A percentile compares a stretch with the other conserved stretches of the same genome.
These are phyloP conservation scores for Betta splendens DNA, from an alignment of 2,797 vertebrate genomes.

Conservation along the genomic window DNA sequence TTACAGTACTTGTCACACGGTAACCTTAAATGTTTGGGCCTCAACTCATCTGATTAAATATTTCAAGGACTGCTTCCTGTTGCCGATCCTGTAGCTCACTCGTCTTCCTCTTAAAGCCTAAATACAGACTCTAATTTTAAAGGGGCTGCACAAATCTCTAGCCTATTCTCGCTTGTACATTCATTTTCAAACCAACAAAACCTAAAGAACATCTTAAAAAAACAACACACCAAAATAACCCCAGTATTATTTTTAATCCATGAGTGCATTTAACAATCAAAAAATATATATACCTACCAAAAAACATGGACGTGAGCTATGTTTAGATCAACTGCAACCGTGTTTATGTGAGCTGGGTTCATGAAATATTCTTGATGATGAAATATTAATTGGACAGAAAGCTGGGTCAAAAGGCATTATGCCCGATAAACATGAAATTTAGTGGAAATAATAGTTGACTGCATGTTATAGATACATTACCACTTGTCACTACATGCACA, in stretches of 20 bases:
- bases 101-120: no score
- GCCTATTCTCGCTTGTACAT: no score
- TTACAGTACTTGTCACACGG: conserved; percentile 19
- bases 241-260: conserved; percentile 65
- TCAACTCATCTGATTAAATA: no score
- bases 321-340: conserved; percentile 66
- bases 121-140: conserved; percentile 48
- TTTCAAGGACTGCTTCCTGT: no score
- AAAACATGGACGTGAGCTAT: conserved; percentile 65
- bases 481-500: conserved; percentile 70
- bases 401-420: conserved; percentile 72
- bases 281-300: conserved; percentile 56
- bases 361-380: conserved; percentile 78
- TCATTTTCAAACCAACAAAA: conserved; percentile 15
- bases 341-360: conserved; percentile 70
- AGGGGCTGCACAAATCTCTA: no score
- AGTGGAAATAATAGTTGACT: conserved; percentile 71
- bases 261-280: conserved; percentile 70
- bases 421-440: conserved; percentile 75
- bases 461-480: conserved; percentile 73
- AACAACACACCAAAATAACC: conserved; percentile 61
- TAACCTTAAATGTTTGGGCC: conserved; percentile 10
- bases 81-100: no score
- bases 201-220: conserved; percentile 31
- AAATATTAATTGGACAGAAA: conserved; percentile 76